Base-by-base conservation (phyloP, 2,797 vertebrate species). In the Pseudocheirus occidentalis region DNA sequence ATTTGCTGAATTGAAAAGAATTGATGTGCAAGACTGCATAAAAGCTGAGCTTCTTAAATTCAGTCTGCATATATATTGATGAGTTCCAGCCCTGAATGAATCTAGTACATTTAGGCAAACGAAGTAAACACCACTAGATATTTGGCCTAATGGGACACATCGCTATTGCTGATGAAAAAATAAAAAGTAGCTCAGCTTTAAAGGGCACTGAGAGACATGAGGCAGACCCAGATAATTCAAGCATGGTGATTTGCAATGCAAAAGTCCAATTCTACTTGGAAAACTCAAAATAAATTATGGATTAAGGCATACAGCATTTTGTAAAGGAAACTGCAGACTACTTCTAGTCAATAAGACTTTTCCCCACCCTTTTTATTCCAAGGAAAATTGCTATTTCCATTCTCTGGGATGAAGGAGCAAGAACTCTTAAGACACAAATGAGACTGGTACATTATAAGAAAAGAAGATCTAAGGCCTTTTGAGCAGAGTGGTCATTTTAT, bases 251-350 rank as follows among this genome's bases (percentile, higher is more conserved):
- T 9, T 95, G 95, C 97, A 98, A 98, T 97, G 97, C 98, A 98
- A 98, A 98, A 97, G 98, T 98, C 98, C 98, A 99, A 98, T 99
- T 98, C 98, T 98, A 98, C 98, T 91, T 95, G 92, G 94, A 58
- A 97, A 97, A 98, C 90, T 97, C 97, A 95, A 94, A 94, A 95
- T 95, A 92, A 95, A 93, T 96, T 96, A 96, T 53, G 91, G 96
- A 96, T 97, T 95, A 97, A 95, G 92, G 91, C 73, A 18, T 18
- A 90, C 31, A 55, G 94, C n/a, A 52, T 96, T 98, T 97, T 95
- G 94, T 90, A 94, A 31, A 53, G 34, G 90, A 96, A 97, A 89
- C 53, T 50, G 58, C 94, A 58, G 93, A 89, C 92, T 58, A 34
- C 40, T 96, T 94, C 93, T 59, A 92, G 90, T 92, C 58, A 54